Evolutionary conservation across 2,888 invertebrate species (phyloP), one percentile per base, ranked within the genome.

Genomic region (Machimus rusticus): DNA sequence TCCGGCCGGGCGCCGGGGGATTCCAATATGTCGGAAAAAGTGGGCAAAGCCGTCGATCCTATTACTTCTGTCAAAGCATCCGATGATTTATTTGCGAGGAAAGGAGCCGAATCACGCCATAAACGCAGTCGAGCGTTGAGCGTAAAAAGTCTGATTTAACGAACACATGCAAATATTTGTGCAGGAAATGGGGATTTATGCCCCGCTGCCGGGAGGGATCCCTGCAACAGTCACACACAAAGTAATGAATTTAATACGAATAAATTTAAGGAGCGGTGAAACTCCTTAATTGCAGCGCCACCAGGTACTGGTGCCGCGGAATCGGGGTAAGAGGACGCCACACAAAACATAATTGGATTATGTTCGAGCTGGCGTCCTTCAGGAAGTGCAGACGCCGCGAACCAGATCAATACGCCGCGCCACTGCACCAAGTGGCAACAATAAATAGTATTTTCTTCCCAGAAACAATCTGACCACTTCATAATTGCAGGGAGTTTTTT

Each of bases 31-130:
- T 74, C 46, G 85, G 74, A 74, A 85, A 85, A 74, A 31, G 74
- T 23, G 66, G 28, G 46, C 85, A 85, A 74, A 85, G 85, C 85
- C 85, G 86, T 86, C 86, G 78, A 86, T 78, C 86, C 86, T 86
- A 86, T 86, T 86, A 86, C 78, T 86, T 86, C 86, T 86, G 86
- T 86, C 86, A 86, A 55, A 86, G 77, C 57, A 86, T 86, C 55
- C 78, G 86, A 79, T 86, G 86, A 86, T 86, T 86, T 86, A 86
- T 86, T 79, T 86, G 46, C 57, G 12, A 19, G 14, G 57, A 79
- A 86, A 78, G 86, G 66, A 55, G 79, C 76, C 87, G 87, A 88
- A 88, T 88, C 88, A 88, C 88, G 88, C 88, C 81, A 88, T 88
- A 88, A 88, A 88, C 87, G 88, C 88, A 88, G 57, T 86, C 77